Base-by-base conservation (phyloP, 2,113 vertebrate species). In the Sceloporus tristichus region DNA sequence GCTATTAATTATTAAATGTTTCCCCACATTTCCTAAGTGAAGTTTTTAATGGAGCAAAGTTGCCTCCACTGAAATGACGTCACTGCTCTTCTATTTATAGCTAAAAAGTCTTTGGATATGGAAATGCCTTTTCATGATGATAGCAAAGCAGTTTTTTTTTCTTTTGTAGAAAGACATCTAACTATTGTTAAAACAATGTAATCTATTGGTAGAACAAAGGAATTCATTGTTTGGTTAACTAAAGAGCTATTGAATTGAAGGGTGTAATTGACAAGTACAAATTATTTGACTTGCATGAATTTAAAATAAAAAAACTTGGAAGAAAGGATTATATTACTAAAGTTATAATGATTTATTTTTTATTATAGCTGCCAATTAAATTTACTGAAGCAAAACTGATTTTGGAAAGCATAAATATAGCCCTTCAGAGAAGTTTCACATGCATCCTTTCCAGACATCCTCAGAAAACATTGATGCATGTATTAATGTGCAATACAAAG, bases 71-170 rank as follows among this genome's bases (percentile, higher is more conserved):
- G 97, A 95, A 97, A 96, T 97, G 98, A 97, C 96, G 87, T 98
- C 97, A 98, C 95, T 90, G 90, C 87, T 91, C 19, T 18, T 93
- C 97, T 98, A 98, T 98, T 98, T 98, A 98, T 98, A 98, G 97
- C 95, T 92, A 92, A 90, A 93, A 97, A 93, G 90, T 97, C 97
- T 97, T 98, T 97, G 95, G 94, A 96, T 97, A 97, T 96, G 94
- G 59, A 62, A 62, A 62, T 62, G 59, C 13, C 59, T 62, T 62
- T 16, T 97, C 96, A 97, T 97, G 96, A 96, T 94, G 92, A 89
- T 95, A 97, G 97, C 96, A 97, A 98, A 98, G 97, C 91, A 95
- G 92, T 62, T 62, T n/a, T 84, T 95, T 95, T 93, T 88, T 87
- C 86, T 7, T 95, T 95, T 92, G 90, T 81, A 92, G 87, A 29